A percentile compares a stretch with the other conserved stretches of the same genome.
These are phyloP conservation scores for Chelonia mydas DNA, from an alignment of 2,797 vertebrate genomes.

Conservation along the genomic window DNA sequence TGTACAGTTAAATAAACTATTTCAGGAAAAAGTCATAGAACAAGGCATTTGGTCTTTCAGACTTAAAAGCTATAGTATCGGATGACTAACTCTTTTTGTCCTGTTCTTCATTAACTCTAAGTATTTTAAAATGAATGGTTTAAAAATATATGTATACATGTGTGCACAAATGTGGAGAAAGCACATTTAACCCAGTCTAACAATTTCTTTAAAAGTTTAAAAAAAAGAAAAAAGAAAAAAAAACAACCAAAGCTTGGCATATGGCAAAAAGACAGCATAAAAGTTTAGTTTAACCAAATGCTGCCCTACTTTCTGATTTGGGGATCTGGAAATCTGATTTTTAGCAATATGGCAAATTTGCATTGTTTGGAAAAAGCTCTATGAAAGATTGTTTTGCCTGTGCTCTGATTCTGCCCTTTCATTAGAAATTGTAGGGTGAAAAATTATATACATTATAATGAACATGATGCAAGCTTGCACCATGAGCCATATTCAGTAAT, in stretches of 20 bases:
- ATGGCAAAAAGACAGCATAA: not conserved
- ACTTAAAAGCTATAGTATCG: not conserved
- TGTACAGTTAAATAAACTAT: not conserved
- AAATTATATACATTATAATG: rapidly evolving
- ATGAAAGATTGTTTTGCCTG: not conserved
- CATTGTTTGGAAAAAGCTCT: not conserved
- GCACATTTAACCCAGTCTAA: not conserved
- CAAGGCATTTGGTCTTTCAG: not conserved
- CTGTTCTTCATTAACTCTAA: not conserved
- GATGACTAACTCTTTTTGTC: not conserved
- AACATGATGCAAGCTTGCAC: not conserved
- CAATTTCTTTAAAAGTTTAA: not conserved
- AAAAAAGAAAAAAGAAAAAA: not conserved
- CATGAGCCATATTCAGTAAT: not conserved
- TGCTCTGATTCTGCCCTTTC: not conserved
- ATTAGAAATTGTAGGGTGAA: not conserved
- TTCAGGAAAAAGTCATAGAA: not conserved
- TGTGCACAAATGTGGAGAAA: not conserved
- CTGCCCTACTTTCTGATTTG: conserved; percentile 10
- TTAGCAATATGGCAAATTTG: not conserved
- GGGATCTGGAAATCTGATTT: not conserved
- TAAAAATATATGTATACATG: not conserved
- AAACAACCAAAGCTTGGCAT: not conserved
- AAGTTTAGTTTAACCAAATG: conserved; percentile 10
- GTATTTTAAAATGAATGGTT: not conserved